Conservation (phyloP, 2,888 invertebrate genomes). For the Herminia tarsipennalis region DNA sequence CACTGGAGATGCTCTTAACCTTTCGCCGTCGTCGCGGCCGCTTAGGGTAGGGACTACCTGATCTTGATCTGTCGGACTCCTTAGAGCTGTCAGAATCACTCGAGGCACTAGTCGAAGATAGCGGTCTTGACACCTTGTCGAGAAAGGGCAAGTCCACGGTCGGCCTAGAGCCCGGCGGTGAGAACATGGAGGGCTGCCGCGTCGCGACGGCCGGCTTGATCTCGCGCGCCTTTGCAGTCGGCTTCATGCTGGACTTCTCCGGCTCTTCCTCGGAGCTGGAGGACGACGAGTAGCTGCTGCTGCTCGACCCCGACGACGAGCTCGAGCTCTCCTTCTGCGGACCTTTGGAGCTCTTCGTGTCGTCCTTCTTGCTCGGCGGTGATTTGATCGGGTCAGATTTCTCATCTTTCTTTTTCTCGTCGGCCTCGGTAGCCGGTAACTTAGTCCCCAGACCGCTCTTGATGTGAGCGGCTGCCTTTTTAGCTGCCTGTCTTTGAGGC, state of each 20-base stretch:
- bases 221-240: slow-evolving; percentile 75
- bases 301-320: slow-evolving; percentile 84
- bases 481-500: slow-evolving; percentile 95
- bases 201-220: slow-evolving; percentile 66
- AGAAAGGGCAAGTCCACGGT: slow-evolving; percentile 92
- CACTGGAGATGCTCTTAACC: slow-evolving; percentile 68
- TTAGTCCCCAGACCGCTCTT: slow-evolving; percentile 90
- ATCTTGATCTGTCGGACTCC: slow-evolving; percentile 69
- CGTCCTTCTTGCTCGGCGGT: slow-evolving; percentile 77
- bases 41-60: slow-evolving; percentile 74
- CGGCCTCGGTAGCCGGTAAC: slow-evolving; percentile 71
- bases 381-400: slow-evolving; percentile 62
- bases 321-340: slow-evolving; percentile 74
- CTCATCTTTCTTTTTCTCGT: slow-evolving; percentile 75
- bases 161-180: slow-evolving; percentile 78
- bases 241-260: slow-evolving; percentile 70
- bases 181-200: slow-evolving; percentile 72
- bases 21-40: slow-evolving; percentile 75
- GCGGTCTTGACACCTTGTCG: slow-evolving; percentile 90
- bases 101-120: slow-evolving; percentile 87
- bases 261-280: slow-evolving; percentile 87
- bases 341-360: slow-evolving; percentile 63
- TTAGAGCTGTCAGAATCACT: slow-evolving; percentile 86
- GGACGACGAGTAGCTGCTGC: slow-evolving; percentile 85
- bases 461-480: slow-evolving; percentile 96